A percentile compares a stretch with the other conserved stretches of the same genome.
These are phyloP conservation scores for Dryobotodes eremita DNA, from an alignment of 2,888 invertebrate genomes.

Conservation along the genomic window DNA sequence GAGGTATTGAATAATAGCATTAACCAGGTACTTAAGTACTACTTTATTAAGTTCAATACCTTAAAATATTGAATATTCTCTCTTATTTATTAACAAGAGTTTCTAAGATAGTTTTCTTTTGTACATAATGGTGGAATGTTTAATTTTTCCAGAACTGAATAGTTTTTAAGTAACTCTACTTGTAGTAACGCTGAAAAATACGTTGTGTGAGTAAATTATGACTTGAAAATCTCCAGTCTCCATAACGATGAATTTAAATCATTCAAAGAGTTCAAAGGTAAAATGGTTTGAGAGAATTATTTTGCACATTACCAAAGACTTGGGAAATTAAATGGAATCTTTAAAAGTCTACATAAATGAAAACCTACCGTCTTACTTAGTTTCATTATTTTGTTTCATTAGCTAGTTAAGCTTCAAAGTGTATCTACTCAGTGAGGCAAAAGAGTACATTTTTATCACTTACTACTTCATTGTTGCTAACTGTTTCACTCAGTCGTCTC, in stretches of 20 bases:
- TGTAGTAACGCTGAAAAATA: not conserved
- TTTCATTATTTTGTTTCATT: not conserved
- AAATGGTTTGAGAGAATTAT: not conserved
- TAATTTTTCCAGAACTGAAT: not conserved
- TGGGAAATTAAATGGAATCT: not conserved
- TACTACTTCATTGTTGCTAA: slow-evolving; percentile 7
- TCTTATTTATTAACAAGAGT: not conserved
- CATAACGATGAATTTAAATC: not conserved
- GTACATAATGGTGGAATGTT: not conserved
- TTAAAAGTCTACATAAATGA: not conserved
- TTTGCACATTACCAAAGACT: not conserved
- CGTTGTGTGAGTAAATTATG: not conserved
- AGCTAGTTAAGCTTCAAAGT: not conserved
- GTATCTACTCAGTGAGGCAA: not conserved
- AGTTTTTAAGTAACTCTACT: no score
- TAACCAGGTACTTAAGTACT: slow-evolving; percentile 1
- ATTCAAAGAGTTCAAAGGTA: not conserved
- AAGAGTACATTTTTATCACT: slow-evolving; percentile 1
- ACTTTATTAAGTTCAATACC: not conserved
- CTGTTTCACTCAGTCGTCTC: slow-evolving; percentile 32
- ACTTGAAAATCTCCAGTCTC: not conserved
- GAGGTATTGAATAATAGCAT: slow-evolving; percentile 11
- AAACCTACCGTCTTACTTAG: not conserved
- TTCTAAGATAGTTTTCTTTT: not conserved
- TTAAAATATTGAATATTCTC: not conserved